Evolutionary conservation across 2,113 vertebrate species (phyloP).

Genomic region (Pygoscelis antarcticus): DNA sequence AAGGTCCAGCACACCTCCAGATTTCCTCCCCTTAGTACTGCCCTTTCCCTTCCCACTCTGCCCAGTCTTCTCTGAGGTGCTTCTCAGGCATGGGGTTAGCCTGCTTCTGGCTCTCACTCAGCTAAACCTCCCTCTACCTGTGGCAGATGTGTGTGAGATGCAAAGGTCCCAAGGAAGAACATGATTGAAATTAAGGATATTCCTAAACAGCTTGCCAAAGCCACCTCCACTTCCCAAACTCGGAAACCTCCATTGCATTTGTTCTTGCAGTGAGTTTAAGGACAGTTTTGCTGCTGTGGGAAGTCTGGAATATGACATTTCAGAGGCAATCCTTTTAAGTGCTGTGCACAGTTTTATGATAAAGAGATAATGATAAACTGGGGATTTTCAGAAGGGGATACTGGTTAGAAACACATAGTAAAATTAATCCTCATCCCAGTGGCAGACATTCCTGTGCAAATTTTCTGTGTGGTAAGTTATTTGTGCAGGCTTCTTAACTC

Average conservation of each 20-base stretch:
- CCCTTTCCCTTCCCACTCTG: not conserved
- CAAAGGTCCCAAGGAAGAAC: not conserved
- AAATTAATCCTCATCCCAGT: not conserved
- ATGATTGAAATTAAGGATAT: not conserved
- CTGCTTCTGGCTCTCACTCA: not conserved
- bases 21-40: not conserved
- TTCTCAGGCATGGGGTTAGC: not conserved
- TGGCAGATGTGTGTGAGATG: not conserved
- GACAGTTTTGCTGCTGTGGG: not conserved
- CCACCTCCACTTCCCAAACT: not conserved
- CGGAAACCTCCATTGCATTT: not conserved
- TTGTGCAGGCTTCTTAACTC: not conserved
- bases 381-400: not conserved
- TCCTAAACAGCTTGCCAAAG: not conserved
- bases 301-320: not conserved
- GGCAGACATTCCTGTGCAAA: not conserved
- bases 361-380: not conserved
- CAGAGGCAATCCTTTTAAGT: not conserved
- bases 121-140: not conserved
- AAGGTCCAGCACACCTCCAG: not conserved
- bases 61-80: not conserved
- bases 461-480: not conserved
- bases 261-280: not conserved
- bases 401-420: not conserved
- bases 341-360: not conserved